A percentile compares a stretch with the other conserved stretches of the same genome.
These are phyloP conservation scores for Lasioglossum malachurum DNA, from an alignment of 2,888 invertebrate species.

Conservation along the genomic window DNA sequence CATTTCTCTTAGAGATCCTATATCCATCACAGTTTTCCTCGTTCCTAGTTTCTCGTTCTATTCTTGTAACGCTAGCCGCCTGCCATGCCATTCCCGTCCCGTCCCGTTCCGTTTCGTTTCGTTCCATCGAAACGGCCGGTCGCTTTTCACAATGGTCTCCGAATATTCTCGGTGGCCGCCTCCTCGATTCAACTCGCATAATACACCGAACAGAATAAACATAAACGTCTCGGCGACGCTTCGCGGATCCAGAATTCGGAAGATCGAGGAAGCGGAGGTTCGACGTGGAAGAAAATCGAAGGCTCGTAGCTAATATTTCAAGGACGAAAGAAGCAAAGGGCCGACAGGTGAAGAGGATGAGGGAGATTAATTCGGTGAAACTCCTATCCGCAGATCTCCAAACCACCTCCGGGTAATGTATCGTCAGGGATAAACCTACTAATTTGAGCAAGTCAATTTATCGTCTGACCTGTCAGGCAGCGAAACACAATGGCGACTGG, in stretches of 20 bases:
- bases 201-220: constrained; percentile 28
- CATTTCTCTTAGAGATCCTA: constrained; percentile 59
- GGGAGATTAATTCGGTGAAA: constrained; percentile 58
- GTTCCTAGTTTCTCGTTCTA: constrained; percentile 36
- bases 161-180: constrained; percentile 4
- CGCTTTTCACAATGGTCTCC: constrained; percentile 8
- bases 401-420: constrained; percentile 56
- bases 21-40: constrained; percentile 50
- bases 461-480: constrained; percentile 53
- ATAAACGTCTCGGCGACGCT: not conserved
- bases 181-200: constrained; percentile 45
- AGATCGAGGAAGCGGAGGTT: not conserved
- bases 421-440: constrained; percentile 64
- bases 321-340: not conserved
- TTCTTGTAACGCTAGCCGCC: not conserved
- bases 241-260: not conserved
- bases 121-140: constrained; percentile 37
- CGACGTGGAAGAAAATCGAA: not conserved
- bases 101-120: not conserved
- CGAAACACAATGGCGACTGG: constrained; percentile 34
- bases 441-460: constrained; percentile 66
- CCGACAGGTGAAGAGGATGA: constrained; percentile 8
- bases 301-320: not conserved
- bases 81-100: not conserved
- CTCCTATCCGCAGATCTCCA: constrained; percentile 43